Conservation (phyloP, 2,797 vertebrate species). For the Sebastes baramenuke region DNA sequence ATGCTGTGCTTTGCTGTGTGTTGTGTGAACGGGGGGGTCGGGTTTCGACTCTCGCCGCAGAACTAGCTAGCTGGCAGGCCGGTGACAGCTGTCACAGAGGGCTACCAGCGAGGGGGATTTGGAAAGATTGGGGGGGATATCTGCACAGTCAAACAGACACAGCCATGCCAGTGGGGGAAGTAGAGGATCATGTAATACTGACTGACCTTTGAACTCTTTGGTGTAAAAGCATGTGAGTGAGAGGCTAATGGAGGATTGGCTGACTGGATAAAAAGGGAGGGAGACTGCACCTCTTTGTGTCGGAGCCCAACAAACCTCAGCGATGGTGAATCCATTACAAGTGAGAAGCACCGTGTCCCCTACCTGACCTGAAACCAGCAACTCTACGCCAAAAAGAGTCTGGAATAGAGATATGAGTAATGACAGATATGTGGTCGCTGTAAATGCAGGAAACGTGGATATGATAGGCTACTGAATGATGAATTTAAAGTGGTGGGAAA, state of each 20-base stretch:
- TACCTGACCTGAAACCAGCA: slow-evolving; percentile 73
- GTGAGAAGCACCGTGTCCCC: slow-evolving; percentile 67
- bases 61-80: slow-evolving; percentile 37
- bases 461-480: slow-evolving; percentile 72
- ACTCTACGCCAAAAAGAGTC: slow-evolving; percentile 63
- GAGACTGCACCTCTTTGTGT: slow-evolving; percentile 71
- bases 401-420: slow-evolving; percentile 72
- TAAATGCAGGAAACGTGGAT: slow-evolving; percentile 72
- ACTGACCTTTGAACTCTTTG: slow-evolving; percentile 66
- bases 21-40: slow-evolving; percentile 30
- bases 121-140: slow-evolving; percentile 27
- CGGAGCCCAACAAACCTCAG: slow-evolving; percentile 64
- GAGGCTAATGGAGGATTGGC: slow-evolving; percentile 64
- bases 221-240: slow-evolving; percentile 42
- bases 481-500: slow-evolving; percentile 64
- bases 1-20: slow-evolving; percentile 35
- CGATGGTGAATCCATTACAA: slow-evolving; percentile 81
- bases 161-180: slow-evolving; percentile 44
- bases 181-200: slow-evolving; percentile 53
- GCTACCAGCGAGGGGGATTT: slow-evolving; percentile 41
- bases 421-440: slow-evolving; percentile 71
- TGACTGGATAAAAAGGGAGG: slow-evolving; percentile 48
- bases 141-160: slow-evolving; percentile 34
- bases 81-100: slow-evolving; percentile 57
- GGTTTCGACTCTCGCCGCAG: slow-evolving; percentile 31